These are phyloP conservation scores for Mus musculus DNA, from an alignment of 2,113 vertebrate species.

Conservation along the genomic window GRCm39 chr3:158084501-158085000, in stretches of 20 bases:
- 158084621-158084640: not conserved
- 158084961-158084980: not conserved
- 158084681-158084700: not conserved
- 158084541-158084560: not conserved
- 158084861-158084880: not conserved
- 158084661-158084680: not conserved
- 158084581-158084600: not conserved
- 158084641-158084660: not conserved
- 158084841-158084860: not conserved
- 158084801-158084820: slow-evolving; percentile 10
- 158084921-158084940: not conserved
- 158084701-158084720: not conserved
- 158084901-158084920: not conserved
- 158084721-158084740: not conserved
- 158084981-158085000: not conserved
- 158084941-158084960: not conserved
- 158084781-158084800: not conserved
- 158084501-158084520: too few relatives aligned
- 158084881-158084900: slow-evolving; percentile 6
- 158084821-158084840: not conserved
- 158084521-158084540: too few relatives aligned
- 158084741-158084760: not conserved
- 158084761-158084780: not conserved
- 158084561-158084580: not conserved
- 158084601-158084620: not conserved